These are phyloP conservation scores for Drosophila pachea DNA, from an alignment of 1,140 invertebrate genomes.

Conservation along the genomic window DNA sequence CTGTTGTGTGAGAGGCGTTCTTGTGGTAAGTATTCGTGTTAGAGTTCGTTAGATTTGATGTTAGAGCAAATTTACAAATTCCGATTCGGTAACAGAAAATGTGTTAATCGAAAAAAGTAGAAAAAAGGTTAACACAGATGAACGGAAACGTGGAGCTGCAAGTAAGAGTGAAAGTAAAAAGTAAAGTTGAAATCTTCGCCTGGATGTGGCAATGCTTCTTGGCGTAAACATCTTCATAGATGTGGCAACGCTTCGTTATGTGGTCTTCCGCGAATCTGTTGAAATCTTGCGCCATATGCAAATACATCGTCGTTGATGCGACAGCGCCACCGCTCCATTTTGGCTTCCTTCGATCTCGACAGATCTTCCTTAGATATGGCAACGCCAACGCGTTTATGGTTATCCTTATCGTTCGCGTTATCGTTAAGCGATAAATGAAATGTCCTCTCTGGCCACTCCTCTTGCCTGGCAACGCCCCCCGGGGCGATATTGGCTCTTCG, in stretches of 20 bases:
- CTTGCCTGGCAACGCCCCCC: no score
- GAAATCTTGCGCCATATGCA: no score
- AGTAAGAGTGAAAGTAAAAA: not conserved
- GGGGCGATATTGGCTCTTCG: no score
- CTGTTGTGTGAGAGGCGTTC: no score
- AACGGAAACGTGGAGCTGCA: not conserved
- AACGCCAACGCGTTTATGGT: not conserved
- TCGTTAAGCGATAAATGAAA: no score
- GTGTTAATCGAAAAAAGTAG: not conserved
- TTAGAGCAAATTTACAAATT: no score
- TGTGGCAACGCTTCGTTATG: not conserved
- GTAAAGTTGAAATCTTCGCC: constrained; percentile 1
- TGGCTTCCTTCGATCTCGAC: not conserved
- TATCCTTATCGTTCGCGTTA: no score
- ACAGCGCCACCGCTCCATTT: no score
- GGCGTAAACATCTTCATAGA: not conserved
- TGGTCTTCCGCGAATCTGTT: not conserved
- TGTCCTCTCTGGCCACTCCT: no score
- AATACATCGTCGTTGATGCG: no score
- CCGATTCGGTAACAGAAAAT: not conserved
- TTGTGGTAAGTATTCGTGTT: not conserved
- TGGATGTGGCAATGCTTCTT: constrained; percentile 6
- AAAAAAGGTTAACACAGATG: not conserved
- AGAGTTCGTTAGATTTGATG: not conserved
- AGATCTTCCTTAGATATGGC: not conserved